Conservation (phyloP, 2,888 invertebrate genomes). For the Apamea crenata region DNA sequence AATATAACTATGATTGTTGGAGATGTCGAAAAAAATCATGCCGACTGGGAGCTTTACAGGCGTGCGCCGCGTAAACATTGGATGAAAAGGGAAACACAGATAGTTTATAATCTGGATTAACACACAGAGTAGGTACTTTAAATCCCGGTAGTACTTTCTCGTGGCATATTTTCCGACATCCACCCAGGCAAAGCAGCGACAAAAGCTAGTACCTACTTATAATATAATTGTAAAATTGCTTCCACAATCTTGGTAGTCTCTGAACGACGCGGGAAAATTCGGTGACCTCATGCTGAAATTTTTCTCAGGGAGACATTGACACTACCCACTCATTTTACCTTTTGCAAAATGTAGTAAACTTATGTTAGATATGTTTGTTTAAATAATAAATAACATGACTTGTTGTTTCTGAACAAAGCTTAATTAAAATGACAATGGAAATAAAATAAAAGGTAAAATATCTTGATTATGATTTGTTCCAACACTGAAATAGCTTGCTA, state of each 20-base stretch:
- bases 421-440: conserved; percentile 36
- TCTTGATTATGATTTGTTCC: not conserved
- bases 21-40: not conserved
- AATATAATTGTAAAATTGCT: conserved; percentile 2
- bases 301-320: conserved; percentile 59
- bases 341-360: conserved; percentile 16
- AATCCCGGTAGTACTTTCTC: not conserved
- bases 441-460: conserved; percentile 20
- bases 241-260: conserved; percentile 1
- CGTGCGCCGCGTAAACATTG: too few species aligned
- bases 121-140: too few species aligned
- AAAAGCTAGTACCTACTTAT: not conserved
- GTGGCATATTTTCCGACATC: not conserved
- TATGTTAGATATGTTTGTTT: conserved; percentile 6
- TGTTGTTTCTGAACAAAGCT: conserved; percentile 29
- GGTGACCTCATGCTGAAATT: conserved; percentile 26
- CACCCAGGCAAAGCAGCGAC: not conserved
- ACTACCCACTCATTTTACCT: conserved; percentile 21
- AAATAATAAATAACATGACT: conserved; percentile 3
- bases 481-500: not conserved
- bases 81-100: too few species aligned
- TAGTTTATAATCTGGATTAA: too few species aligned
- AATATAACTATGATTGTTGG: not conserved
- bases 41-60: not conserved
- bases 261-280: conserved; percentile 36